These are phyloP conservation scores for Malachius bipustulatus DNA, from an alignment of 2,888 invertebrate genomes.

Conservation along the genomic window DNA sequence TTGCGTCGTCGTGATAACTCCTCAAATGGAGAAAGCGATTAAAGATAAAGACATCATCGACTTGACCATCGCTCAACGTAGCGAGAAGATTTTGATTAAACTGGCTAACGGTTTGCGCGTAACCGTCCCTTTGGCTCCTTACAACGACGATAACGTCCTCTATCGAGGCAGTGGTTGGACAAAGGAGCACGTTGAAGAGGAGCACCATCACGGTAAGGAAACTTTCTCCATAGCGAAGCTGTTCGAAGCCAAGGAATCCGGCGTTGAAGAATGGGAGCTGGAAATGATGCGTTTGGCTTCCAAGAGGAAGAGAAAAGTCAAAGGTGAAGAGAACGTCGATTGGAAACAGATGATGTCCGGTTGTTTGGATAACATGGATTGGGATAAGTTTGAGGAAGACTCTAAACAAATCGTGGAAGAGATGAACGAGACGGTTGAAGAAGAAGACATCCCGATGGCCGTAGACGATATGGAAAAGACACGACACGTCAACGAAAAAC, in stretches of 20 bases:
- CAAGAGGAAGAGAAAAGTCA: conserved; percentile 32
- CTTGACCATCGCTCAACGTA: conserved; percentile 62
- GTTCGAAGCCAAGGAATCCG: conserved; percentile 37
- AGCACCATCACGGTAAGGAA: conserved; percentile 34
- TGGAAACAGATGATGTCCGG: conserved; percentile 42
- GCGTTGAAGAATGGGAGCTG: conserved; percentile 34
- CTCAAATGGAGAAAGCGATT: conserved; percentile 61
- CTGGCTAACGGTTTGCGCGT: conserved; percentile 56
- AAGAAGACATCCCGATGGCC: conserved; percentile 37
- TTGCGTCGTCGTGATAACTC: conserved; percentile 59
- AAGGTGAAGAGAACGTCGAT: conserved; percentile 28
- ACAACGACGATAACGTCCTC: conserved; percentile 25
- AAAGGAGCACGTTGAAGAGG: conserved; percentile 40
- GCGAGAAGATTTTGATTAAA: conserved; percentile 58
- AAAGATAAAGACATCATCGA: conserved; percentile 64
- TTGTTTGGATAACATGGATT: conserved; percentile 49
- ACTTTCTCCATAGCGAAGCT: conserved; percentile 49
- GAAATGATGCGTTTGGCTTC: conserved; percentile 34
- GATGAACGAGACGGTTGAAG: conserved; percentile 43
- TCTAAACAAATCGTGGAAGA: conserved; percentile 59
- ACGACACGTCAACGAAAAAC: conserved; percentile 45
- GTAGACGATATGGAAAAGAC: conserved; percentile 47
- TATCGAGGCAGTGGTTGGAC: conserved; percentile 36
- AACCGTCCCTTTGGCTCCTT: conserved; percentile 45
- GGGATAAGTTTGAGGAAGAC: conserved; percentile 54